Evolutionary conservation across 1,140 invertebrate species (phyloP).

Genomic region (Drosophila parabipectinata): DNA sequence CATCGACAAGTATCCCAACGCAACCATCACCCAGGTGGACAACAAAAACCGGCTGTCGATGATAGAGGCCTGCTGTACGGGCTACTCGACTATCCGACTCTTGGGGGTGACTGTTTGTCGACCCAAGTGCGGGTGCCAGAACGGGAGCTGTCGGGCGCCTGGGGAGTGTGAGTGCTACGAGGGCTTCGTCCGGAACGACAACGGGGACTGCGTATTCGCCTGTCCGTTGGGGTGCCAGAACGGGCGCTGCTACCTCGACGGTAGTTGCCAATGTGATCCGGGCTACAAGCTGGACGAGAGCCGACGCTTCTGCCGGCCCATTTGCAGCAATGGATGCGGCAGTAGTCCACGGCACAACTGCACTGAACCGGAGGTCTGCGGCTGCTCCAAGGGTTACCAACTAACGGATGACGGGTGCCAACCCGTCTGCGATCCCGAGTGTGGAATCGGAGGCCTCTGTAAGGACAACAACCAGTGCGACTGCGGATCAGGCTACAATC

Average conservation of each 20-base stretch:
- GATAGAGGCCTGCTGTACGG: conserved; percentile 85
- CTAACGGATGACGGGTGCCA: conserved; percentile 68
- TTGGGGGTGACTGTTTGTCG: conserved; percentile 83
- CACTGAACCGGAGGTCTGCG: conserved; percentile 75
- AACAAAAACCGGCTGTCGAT: conserved; percentile 41
- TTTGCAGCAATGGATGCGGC: conserved; percentile 83
- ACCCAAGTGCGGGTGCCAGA: conserved; percentile 86
- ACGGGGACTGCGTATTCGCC: conserved; percentile 75
- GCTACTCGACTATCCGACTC: conserved; percentile 85
- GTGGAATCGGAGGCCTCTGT: conserved; percentile 72
- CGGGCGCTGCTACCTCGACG: conserved; percentile 85
- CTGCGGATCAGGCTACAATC: conserved; percentile 61
- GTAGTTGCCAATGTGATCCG: conserved; percentile 86
- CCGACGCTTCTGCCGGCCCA: conserved; percentile 83
- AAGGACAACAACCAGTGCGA: conserved; percentile 64
- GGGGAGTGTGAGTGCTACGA: conserved; percentile 86
- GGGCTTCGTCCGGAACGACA: conserved; percentile 85
- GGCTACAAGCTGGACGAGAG: conserved; percentile 87
- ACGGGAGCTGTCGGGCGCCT: conserved; percentile 86
- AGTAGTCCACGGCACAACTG: conserved; percentile 70
- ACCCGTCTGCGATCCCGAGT: conserved; percentile 75
- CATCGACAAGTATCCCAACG: conserved; percentile 50
- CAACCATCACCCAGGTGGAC: conserved; percentile 55
- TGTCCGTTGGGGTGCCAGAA: conserved; percentile 82
- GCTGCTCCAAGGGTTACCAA: conserved; percentile 74